These are phyloP conservation scores for Anguilla anguilla DNA, from an alignment of 2,797 vertebrate genomes.

Conservation along the genomic window DNA sequence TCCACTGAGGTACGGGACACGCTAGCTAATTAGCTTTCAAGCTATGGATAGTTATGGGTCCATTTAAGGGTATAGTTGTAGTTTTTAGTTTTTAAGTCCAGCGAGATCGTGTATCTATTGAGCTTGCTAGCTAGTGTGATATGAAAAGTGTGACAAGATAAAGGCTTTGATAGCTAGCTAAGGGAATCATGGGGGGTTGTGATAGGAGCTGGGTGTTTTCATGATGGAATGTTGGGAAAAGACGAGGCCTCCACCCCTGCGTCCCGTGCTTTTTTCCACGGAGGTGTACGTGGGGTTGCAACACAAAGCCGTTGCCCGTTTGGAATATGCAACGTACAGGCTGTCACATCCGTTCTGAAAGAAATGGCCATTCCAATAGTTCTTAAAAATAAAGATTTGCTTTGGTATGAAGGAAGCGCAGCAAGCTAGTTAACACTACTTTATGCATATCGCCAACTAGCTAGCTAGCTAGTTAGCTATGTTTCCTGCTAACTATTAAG, in stretches of 20 bases:
- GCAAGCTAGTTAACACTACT: neutral
- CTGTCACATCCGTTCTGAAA: neutral
- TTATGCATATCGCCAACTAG: neutral
- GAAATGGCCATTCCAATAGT: neutral
- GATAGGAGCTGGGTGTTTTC: neutral
- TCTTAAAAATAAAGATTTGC: neutral
- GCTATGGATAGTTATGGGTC: neutral
- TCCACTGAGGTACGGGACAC: neutral
- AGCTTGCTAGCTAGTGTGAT: neutral
- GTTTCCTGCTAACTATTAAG: neutral
- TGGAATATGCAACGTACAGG: neutral
- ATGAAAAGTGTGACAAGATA: neutral
- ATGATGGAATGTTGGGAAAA: neutral
- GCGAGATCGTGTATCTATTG: neutral
- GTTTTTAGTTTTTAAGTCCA: neutral
- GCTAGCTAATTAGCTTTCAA: neutral
- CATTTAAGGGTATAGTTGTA: neutral
- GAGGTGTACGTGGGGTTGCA: neutral
- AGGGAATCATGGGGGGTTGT: neutral
- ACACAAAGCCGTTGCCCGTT: neutral
- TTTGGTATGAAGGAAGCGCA: neutral
- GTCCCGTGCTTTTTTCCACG: neutral
- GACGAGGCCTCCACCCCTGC: conserved; percentile 3
- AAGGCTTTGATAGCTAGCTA: neutral
- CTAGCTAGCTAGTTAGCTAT: too few species aligned